Conservation (phyloP, 1,140 invertebrate species). For the Brachystomella parvula region DNA sequence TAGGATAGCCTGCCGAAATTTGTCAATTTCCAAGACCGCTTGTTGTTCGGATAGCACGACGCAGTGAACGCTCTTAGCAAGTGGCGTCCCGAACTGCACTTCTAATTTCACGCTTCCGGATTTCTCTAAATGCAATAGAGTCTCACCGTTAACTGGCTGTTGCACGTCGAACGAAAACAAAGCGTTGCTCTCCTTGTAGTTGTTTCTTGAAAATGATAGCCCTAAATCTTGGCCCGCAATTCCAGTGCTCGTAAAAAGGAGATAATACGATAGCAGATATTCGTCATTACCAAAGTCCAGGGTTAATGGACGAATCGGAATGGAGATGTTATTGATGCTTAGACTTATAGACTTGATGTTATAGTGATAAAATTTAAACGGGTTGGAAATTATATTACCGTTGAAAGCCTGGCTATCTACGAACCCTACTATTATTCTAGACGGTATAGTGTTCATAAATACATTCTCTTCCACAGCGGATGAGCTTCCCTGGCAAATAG, state of each 20-base stretch:
- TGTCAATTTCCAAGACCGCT: slow-evolving; percentile 19
- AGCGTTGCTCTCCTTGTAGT: slow-evolving; percentile 8
- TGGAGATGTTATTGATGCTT: slow-evolving; percentile 23
- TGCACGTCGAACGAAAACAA: slow-evolving; percentile 25
- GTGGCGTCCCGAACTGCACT: slow-evolving; percentile 13
- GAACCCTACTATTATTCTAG: slow-evolving; percentile 43
- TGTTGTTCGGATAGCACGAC: slow-evolving; percentile 21
- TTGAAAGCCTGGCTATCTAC: slow-evolving; percentile 43
- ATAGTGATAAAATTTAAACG: slow-evolving; percentile 43
- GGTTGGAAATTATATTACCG: slow-evolving; percentile 40
- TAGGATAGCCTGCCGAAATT: slow-evolving; percentile 12
- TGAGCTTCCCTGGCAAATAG: slow-evolving; percentile 20
- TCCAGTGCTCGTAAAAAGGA: slow-evolving; percentile 21
- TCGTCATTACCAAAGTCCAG: slow-evolving; percentile 15
- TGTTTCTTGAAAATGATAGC: slow-evolving; percentile 1
- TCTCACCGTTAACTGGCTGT: not conserved
- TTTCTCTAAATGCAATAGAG: slow-evolving; percentile 18
- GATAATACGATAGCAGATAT: slow-evolving; percentile 24
- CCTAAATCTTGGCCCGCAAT: slow-evolving; percentile 17
- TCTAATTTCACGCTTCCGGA: slow-evolving; percentile 24
- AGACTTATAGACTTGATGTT: slow-evolving; percentile 36
- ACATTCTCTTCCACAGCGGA: slow-evolving; percentile 22
- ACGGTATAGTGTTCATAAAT: slow-evolving; percentile 40
- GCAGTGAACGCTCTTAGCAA: slow-evolving; percentile 20
- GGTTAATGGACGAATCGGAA: slow-evolving; percentile 19